phyloP scores from a whole-genome alignment of 2,888 invertebrate species.

The Cataglyphis albicans region DNA sequence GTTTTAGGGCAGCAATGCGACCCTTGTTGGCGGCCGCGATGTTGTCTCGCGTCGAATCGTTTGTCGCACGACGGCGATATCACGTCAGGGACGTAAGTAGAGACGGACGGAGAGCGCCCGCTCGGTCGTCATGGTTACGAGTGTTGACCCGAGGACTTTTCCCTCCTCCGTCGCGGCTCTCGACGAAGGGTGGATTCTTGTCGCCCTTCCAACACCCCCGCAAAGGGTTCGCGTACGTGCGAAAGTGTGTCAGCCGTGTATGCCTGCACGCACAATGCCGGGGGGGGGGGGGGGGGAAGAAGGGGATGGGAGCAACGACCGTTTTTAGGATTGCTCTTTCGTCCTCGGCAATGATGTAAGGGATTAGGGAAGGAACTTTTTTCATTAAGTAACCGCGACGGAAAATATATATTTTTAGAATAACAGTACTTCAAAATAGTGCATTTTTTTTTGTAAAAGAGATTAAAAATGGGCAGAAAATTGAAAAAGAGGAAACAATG shows the following conservation, averaged over 20 bases:
- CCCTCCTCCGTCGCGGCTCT: constrained; percentile 65
- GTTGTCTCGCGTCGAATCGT: constrained; percentile 59
- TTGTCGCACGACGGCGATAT: constrained; percentile 48
- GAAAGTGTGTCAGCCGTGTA: constrained; percentile 73
- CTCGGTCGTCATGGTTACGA: constrained; percentile 81
- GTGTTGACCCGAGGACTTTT: constrained; percentile 82
- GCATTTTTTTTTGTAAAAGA: not conserved
- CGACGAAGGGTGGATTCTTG: constrained; percentile 39
- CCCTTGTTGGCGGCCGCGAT: constrained; percentile 41
- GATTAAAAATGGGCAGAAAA: not conserved
- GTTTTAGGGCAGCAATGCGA: constrained; percentile 21
- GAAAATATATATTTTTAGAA: not conserved
- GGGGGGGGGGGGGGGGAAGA: too few species aligned
- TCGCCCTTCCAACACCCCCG: constrained; percentile 67
- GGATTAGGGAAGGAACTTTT: not conserved
- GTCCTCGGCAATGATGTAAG: not conserved
- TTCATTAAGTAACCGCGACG: not conserved
- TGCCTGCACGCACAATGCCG: constrained; percentile 64
- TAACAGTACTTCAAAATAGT: not conserved
- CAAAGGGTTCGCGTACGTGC: constrained; percentile 75
- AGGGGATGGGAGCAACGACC: constrained; percentile 50
- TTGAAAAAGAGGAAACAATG: not conserved
- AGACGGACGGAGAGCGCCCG: constrained; percentile 72
- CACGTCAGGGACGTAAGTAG: constrained; percentile 70
- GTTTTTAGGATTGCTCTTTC: constrained; percentile 58